Evolutionary conservation across 2,888 invertebrate species (phyloP).

Genomic region (Volucella bombylans): DNA sequence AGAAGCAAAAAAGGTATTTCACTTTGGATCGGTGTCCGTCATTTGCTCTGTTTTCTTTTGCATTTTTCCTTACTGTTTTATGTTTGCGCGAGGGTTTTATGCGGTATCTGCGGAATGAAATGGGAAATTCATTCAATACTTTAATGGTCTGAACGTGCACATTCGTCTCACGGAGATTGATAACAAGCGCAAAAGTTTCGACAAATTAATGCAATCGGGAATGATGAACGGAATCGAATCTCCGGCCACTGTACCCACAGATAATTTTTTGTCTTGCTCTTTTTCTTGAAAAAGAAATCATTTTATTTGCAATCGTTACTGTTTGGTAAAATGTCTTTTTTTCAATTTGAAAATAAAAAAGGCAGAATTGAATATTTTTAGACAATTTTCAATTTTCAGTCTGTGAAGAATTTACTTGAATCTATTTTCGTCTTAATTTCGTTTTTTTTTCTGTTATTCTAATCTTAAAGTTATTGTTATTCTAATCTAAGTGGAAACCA

Average conservation of each 20-base stretch:
- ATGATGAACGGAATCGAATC: slow-evolving; percentile 57
- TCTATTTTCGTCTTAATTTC: no score
- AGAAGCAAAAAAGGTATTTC: slow-evolving; percentile 32
- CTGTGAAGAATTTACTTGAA: no score
- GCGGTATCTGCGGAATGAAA: slow-evolving; percentile 43
- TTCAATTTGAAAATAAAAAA: no score
- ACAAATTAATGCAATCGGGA: slow-evolving; percentile 73
- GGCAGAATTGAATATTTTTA: no score
- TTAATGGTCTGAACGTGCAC: slow-evolving; percentile 47
- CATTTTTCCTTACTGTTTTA: slow-evolving; percentile 46
- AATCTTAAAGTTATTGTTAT: no score
- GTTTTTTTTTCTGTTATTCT: no score
- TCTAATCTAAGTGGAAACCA: no score
- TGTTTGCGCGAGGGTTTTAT: slow-evolving; percentile 29
- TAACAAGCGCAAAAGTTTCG: slow-evolving; percentile 72
- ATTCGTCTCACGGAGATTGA: slow-evolving; percentile 61
- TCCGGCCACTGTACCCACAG: background rate
- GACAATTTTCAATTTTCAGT: no score
- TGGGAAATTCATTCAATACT: slow-evolving; percentile 56
- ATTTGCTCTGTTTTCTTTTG: slow-evolving; percentile 46
- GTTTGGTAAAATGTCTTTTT: no score
- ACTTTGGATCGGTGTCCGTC: slow-evolving; percentile 54
- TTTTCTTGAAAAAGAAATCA: no score
- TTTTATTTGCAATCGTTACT: no score
- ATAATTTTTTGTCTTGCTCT: background rate